Percentiles rank a stretch among this genome's conserved stretches.
Evolutionary conservation across 1,140 invertebrate species (phyloP).

Genomic region (Ceratitis capitata): DNA sequence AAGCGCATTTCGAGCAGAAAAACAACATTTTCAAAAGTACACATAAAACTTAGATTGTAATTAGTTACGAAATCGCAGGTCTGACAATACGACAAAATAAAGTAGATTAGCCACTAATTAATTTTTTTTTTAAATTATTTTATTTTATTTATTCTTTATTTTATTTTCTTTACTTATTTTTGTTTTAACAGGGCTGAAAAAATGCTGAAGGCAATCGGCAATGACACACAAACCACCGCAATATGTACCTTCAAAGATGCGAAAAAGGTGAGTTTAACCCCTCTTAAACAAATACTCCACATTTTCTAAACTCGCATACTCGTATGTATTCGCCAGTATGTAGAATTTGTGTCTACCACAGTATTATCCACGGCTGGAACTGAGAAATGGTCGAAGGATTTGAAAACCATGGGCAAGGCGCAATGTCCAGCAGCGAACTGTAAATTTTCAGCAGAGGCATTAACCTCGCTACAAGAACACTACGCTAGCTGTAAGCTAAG

Average conservation of each 20-base stretch:
- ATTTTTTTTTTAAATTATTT: slow-evolving; percentile 9
- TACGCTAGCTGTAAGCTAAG: not conserved
- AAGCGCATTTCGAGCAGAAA: too few relatives aligned
- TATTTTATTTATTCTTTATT: not conserved
- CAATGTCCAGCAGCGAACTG: slow-evolving; percentile 24
- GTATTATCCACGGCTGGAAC: too few relatives aligned
- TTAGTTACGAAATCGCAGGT: too few relatives aligned
- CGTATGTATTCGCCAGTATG: not conserved
- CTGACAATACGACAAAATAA: too few relatives aligned
- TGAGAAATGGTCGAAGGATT: slow-evolving; percentile 17
- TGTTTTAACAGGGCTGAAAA: slow-evolving; percentile 52
- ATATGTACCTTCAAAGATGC: not conserved
- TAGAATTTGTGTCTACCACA: not conserved
- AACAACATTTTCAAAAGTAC: too few relatives aligned
- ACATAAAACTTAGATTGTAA: too few relatives aligned
- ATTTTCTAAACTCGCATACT: not conserved
- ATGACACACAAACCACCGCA: not conserved
- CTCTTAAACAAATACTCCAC: not conserved
- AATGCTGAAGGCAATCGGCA: slow-evolving; percentile 52
- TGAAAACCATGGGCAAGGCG: slow-evolving; percentile 23
- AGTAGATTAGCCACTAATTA: too few relatives aligned
- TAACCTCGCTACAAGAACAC: slow-evolving; percentile 7
- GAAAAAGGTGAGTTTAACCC: not conserved
- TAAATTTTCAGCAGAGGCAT: not conserved
- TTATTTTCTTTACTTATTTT: not conserved